Evolutionary conservation across 2,888 invertebrate genomes (phyloP).

Genomic region (Pyralis farinalis): DNA sequence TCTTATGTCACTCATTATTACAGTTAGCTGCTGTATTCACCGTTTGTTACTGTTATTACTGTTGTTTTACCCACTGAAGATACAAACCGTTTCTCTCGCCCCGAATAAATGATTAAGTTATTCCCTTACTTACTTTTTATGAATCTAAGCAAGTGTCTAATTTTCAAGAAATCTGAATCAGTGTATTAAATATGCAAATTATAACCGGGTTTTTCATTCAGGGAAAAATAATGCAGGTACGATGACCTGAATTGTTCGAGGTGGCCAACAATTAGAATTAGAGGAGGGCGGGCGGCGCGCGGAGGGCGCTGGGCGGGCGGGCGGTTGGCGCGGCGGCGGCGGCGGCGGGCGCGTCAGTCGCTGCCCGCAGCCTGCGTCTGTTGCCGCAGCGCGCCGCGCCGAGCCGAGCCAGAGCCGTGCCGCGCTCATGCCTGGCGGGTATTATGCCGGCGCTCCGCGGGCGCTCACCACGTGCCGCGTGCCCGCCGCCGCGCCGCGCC

Average conservation of each 20-base stretch:
- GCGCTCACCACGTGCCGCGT: conserved; percentile 58
- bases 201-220: conserved; percentile 45
- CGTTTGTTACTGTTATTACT: too few relatives aligned
- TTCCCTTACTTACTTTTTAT: conserved; percentile 56
- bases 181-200: conserved; percentile 61
- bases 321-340: conserved; percentile 32
- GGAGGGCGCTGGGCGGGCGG: conserved; percentile 30
- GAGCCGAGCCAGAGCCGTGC: conserved; percentile 24
- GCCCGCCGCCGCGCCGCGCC: conserved; percentile 40
- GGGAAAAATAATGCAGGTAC: conserved; percentile 60
- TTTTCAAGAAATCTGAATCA: conserved; percentile 47
- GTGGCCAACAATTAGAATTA: conserved; percentile 71
- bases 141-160: conserved; percentile 41
- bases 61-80: too few relatives aligned
- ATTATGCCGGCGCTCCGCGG: conserved; percentile 67
- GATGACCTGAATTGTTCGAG: conserved; percentile 70
- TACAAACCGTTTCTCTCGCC: conserved; percentile 15
- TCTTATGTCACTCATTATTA: too few relatives aligned
- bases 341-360: conserved; percentile 39
- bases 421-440: conserved; percentile 44
- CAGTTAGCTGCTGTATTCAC: too few relatives aligned
- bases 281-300: conserved; percentile 44
- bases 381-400: conserved; percentile 24
- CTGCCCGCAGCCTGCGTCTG: conserved; percentile 36
- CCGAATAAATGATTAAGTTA: conserved; percentile 51